phyloP scores from a whole-genome alignment of 1,140 invertebrate species.

The Lepidurus apus region DNA sequence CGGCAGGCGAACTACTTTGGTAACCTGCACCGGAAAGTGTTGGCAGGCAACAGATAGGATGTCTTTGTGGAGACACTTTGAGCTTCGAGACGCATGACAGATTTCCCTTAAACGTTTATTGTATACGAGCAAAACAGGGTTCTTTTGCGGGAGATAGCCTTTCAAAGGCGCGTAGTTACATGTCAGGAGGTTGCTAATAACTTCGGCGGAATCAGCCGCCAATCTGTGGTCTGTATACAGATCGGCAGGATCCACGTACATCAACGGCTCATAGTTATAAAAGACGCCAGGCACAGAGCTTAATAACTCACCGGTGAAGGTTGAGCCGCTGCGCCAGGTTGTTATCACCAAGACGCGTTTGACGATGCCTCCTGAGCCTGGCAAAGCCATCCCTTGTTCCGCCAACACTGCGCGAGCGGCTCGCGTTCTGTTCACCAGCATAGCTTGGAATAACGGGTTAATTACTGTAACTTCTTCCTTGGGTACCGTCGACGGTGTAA shows the following conservation, averaged over 20 bases:
- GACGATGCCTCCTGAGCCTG: neutral
- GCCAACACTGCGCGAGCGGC: neutral
- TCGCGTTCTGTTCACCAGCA: neutral
- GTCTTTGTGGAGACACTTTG: neutral
- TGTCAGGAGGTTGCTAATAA: neutral
- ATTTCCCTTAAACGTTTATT: neutral
- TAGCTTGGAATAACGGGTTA: neutral
- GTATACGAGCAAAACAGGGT: neutral
- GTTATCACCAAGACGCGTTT: conserved; percentile 36
- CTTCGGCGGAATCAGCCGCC: neutral
- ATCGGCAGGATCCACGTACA: neutral
- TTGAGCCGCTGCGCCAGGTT: conserved; percentile 38
- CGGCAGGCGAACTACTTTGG: neutral
- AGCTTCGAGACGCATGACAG: neutral
- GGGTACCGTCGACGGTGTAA: too few relatives aligned
- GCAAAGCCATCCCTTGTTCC: neutral
- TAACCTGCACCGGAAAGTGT: neutral
- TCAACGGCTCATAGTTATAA: conserved; percentile 33
- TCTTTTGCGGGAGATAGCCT: neutral
- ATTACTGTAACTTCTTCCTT: neutral
- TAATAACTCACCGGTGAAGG: conserved; percentile 37
- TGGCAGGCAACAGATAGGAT: neutral
- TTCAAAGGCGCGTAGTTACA: neutral
- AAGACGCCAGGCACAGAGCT: conserved; percentile 36
- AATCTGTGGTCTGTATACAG: neutral